Evolutionary conservation across 2,113 vertebrate species (phyloP), one percentile per base, ranked within the genome.

Genomic region (Apodemus speciosus): DNA sequence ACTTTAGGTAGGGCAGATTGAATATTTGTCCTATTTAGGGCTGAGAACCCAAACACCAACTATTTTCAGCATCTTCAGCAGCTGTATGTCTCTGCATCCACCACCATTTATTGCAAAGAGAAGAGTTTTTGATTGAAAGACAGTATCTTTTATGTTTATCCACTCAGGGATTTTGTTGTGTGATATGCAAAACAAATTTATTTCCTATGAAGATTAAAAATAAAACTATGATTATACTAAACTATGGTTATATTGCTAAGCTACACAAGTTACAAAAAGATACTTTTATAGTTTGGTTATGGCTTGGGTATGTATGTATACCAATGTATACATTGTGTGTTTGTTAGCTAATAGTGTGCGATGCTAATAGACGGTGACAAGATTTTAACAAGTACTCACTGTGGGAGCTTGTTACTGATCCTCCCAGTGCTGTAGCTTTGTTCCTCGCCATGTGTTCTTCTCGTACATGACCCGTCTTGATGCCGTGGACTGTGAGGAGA

Each of bases 121-220:
- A 56, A n/a, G 30, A 3, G 53, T 56, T 56, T 80, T 35, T 56
- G 35, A 76, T 76, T 76, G 43, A 8, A 96, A 83, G 75, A 40
- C 40, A 94, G 27, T 92, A 69, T 77, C 20, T 84, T 90, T 93
- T 79, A 75, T 51, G 38, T 68, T 79, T 85, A 64, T 76, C 75
- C 13, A 53, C 7, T 73, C 40, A 66, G 32, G 43, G 21, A 7
- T 76, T 49, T 76, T 76, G 46, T 76, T 43, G 69, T 71, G 72
- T 75, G 73, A 76, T 14, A 49, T 49, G 43, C 2, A 76, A 49
- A 49, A 6, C 13, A 76, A 18, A 14, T 30, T 75, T 49, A 76
- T 76, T 76, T 76, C 7, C 46, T 76, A 49, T 49, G 43, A 49
- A 49, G 27, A 49, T 49, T 49, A 49, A 49, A 75, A 75, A 30